A percentile compares a stretch with the other conserved stretches of the same genome.
phyloP scores from a whole-genome alignment of 2,888 invertebrate genomes.

The Dicroscelio sp. region DNA sequence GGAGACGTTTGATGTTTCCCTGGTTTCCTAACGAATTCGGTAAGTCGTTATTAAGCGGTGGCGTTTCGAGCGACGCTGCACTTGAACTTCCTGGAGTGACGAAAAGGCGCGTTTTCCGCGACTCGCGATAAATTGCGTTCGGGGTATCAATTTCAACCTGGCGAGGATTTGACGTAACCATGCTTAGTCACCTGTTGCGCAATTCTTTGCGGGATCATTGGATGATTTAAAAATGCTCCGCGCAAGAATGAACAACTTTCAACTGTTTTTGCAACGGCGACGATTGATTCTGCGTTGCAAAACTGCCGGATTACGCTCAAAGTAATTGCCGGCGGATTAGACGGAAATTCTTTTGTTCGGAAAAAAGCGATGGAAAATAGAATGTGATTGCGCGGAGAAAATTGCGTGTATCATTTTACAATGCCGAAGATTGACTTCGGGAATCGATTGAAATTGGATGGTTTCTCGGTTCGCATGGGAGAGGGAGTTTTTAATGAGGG shows the following conservation, averaged over 20 bases:
- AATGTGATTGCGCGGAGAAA: too few relatives aligned
- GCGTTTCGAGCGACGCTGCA: conserved; percentile 23
- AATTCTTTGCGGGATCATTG: conserved; percentile 65
- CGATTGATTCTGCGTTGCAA: conserved; percentile 44
- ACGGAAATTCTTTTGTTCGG: background rate
- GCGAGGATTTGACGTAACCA: background rate
- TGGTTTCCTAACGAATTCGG: conserved; percentile 1
- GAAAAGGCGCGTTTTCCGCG: conserved; percentile 40
- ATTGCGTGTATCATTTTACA: too few relatives aligned
- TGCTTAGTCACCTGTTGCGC: conserved; percentile 23
- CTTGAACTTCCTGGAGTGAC: conserved; percentile 62
- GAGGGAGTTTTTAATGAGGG: too few relatives aligned
- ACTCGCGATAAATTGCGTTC: conserved; percentile 42
- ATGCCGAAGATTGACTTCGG: too few relatives aligned
- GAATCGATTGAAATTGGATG: too few relatives aligned
- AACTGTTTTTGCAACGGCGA: conserved; percentile 41
- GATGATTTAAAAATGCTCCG: conserved; percentile 51
- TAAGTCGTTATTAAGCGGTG: conserved; percentile 3
- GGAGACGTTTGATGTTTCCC: conserved; percentile 37
- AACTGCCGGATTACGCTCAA: conserved; percentile 29
- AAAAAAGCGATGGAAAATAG: background rate
- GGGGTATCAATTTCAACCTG: conserved; percentile 14
- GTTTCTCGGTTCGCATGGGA: too few relatives aligned
- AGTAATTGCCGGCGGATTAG: conserved; percentile 42
- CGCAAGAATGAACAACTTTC: conserved; percentile 64